Evolutionary conservation across 2,888 invertebrate genomes (phyloP), one percentile per base, ranked within the genome.

Genomic region (Pristionchus entomophagus): DNA sequence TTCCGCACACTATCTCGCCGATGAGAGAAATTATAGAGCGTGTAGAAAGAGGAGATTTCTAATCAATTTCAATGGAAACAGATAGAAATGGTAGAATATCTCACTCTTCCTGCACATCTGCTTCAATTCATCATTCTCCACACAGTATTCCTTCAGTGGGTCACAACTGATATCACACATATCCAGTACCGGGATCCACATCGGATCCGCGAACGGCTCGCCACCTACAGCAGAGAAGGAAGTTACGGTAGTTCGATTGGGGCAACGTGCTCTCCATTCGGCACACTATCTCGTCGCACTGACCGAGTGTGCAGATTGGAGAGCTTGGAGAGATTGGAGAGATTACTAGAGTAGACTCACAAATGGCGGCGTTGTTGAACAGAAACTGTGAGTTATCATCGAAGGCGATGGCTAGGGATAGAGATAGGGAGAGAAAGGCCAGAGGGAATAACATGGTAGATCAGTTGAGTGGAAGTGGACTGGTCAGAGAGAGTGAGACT

Each of bases 101-200:
- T 88, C 53, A 92, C 92, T 84, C 87, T 88, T 88, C 81, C 90
- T 91, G 87, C 92, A 92, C 80, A 89, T 88, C 86, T 92, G 92
- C 32, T 88, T 86, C 59, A 92, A 86, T 17, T 91, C 91, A 69
- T 92, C 92, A 84, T 92, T 91, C 86, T 92, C 92, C 51, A 92
- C 92, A 85, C 92, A 92, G 82, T 92, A 89, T 84, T 92, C 92
- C 4, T 84, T 88, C 6, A 87, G 84, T 12, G 89, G 77, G 86
- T 92, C 88, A 86, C 92, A 92, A 53, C 89, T 86, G 10, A 91
- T 88, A 38, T 88, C 89, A 85, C 92, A 92, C 41, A 91, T 85
- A 86, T 92, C 92, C 17, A 92, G 87, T n/a, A 92, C 92, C 19
- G 92, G 92, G 17, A 92, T 89, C 92, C 92, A 92, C 78, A 91